These are phyloP conservation scores for Lerema accius DNA, from an alignment of 1,140 invertebrate genomes.

Conservation along the genomic window DNA sequence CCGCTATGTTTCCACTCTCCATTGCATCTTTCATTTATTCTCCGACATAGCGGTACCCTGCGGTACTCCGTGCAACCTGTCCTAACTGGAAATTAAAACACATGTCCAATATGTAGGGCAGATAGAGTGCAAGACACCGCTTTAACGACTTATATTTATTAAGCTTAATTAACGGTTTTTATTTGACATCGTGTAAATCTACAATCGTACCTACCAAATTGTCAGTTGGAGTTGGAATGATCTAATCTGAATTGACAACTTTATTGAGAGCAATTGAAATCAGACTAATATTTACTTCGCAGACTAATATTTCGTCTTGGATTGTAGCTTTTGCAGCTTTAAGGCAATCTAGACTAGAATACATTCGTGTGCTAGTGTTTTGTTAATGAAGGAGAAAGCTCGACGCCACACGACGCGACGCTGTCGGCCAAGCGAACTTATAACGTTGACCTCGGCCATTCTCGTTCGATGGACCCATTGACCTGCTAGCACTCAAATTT, in stretches of 20 bases:
- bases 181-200: background rate
- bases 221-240: too few relatives aligned
- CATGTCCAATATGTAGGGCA: conserved; percentile 47
- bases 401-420: background rate
- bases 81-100: conserved; percentile 65
- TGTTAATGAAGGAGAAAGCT: conserved; percentile 19
- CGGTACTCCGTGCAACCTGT: conserved; percentile 52
- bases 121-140: conserved; percentile 36
- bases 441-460: conserved; percentile 10
- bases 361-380: background rate
- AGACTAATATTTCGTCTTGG: too few relatives aligned
- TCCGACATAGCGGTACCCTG: conserved; percentile 76
- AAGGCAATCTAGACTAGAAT: background rate
- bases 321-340: background rate
- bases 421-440: conserved; percentile 17
- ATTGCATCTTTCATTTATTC: conserved; percentile 81
- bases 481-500: conserved; percentile 30
- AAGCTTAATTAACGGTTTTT: conserved; percentile 8
- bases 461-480: conserved; percentile 29
- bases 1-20: conserved; percentile 69
- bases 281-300: too few relatives aligned
- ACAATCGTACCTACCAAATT: background rate
- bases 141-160: conserved; percentile 7
- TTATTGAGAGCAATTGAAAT: too few relatives aligned
- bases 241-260: too few relatives aligned